Percentiles rank a stretch among this genome's conserved stretches.
Evolutionary conservation across 2,888 invertebrate genomes (phyloP).

Genomic region (Vesta saturnalis): DNA sequence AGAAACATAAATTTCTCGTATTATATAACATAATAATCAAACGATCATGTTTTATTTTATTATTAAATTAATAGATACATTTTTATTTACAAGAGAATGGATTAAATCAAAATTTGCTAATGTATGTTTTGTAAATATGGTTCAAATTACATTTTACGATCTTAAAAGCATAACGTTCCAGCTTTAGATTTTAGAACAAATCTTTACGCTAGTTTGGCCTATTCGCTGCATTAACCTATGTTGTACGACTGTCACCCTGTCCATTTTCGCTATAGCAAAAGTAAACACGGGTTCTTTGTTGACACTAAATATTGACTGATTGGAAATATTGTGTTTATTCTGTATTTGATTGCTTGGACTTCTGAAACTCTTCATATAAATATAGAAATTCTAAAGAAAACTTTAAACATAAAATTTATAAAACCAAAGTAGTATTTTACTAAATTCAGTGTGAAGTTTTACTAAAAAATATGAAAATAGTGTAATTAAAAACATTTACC

Average conservation of each 20-base stretch:
- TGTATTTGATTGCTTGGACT: constrained; percentile 43
- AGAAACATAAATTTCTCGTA: too few relatives aligned
- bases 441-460: too few relatives aligned
- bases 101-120: too few relatives aligned
- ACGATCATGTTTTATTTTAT: too few relatives aligned
- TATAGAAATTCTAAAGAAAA: not conserved
- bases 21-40: too few relatives aligned
- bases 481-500: too few relatives aligned
- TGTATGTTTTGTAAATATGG: too few relatives aligned
- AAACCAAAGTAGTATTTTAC: too few relatives aligned
- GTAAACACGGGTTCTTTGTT: constrained; percentile 35
- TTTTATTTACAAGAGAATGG: too few relatives aligned
- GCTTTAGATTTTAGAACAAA: not conserved
- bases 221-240: constrained; percentile 3
- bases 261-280: constrained; percentile 36
- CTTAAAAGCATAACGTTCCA: not conserved
- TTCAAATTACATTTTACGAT: not conserved
- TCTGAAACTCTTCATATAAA: constrained; percentile 16
- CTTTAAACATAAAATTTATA: not conserved
- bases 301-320: constrained; percentile 49
- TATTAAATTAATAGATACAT: too few relatives aligned
- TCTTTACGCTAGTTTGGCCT: not conserved
- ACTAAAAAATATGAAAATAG: too few relatives aligned
- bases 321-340: constrained; percentile 47
- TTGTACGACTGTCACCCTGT: constrained; percentile 16